Base-by-base conservation (phyloP, 1,140 invertebrate species). In the Zaprionus ornatus region DNA sequence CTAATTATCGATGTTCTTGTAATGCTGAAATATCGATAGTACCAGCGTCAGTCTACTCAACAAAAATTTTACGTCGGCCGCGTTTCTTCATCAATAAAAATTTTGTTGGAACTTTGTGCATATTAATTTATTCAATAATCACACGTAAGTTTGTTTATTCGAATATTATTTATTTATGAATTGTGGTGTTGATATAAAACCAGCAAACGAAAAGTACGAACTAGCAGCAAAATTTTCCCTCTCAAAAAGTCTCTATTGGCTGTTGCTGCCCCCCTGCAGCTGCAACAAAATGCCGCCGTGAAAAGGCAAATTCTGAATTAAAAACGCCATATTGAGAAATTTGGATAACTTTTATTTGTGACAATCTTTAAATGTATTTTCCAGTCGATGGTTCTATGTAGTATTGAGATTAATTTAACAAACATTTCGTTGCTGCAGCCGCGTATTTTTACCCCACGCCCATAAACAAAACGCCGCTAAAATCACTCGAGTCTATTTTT, bases 401-500 rank as follows among this genome's bases (percentile, higher is more conserved):
- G 19, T 52, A 54, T 72, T 50, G 10, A 23, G 19, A 50, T 12
- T 50, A 12, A 54, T 57, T 73, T 54, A 32, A 10, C 17, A 32
- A 7, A 32, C 48, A 37, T 66, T 77, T 59, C n/a, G 48, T 29
- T 60, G 50, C 19, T 52, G 67, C 54, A 72, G 54, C 57, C 65
- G 64, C 56, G 56, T 64, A 74, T 76, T 73, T 60, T 48, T 63
- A 67, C 66, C 70, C 81, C 73, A 90, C 86, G 79, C 85, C 85
- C 81, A 90, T 90, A 90, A 90, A 90, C 85, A 81, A 90, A 90
- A 85, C 86, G 85, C 85, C 86, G 86, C 76, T 62, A 80, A 87
- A 84, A 48, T 72, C 72, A 76, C 78, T 90, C 83, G 61, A 74
- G 17, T 69, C 60, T 40, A 57, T 56, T 50, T 69, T 79, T 79